Percentiles rank a stretch among this genome's conserved stretches.
Conservation (phyloP, 2,113 vertebrate species). For the Leuciscus idus region DNA sequence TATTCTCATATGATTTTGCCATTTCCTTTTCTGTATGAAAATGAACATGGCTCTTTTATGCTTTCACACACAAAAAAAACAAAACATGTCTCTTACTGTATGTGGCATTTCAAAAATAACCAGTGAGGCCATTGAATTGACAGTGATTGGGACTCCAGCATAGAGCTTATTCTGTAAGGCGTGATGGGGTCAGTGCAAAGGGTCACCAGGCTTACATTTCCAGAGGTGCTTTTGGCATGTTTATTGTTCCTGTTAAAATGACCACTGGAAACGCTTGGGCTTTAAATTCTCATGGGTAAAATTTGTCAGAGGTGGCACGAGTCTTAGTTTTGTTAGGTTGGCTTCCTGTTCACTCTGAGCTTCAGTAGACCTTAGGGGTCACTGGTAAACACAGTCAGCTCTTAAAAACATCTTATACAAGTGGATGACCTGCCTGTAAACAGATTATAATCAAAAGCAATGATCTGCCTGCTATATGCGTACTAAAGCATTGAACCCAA, state of each 20-base stretch:
- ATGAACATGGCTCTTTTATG: constrained; percentile 37
- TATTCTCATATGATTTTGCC: constrained; percentile 20
- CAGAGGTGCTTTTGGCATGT: constrained; percentile 58
- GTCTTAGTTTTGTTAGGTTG: constrained; percentile 33
- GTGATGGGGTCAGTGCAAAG: constrained; percentile 50
- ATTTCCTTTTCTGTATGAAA: constrained; percentile 47
- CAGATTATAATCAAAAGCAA: not conserved
- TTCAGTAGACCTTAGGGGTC: constrained; percentile 22
- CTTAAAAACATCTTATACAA: not conserved
- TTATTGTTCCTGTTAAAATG: constrained; percentile 63
- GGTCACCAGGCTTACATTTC: constrained; percentile 41
- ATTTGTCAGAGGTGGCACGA: constrained; percentile 37
- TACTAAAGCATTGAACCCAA: too few species aligned
- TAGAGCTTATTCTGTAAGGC: constrained; percentile 50
- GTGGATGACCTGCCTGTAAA: constrained; percentile 18
- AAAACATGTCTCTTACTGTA: constrained; percentile 1
- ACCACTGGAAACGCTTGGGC: constrained; percentile 46
- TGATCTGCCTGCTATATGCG: not conserved
- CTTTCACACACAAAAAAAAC: constrained; percentile 16
- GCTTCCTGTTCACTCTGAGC: constrained; percentile 26
- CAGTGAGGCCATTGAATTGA: constrained; percentile 38
- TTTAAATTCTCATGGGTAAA: constrained; percentile 8
- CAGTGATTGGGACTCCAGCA: constrained; percentile 36
- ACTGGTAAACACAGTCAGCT: not conserved
- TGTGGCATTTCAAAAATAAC: constrained; percentile 68